phyloP scores from a whole-genome alignment of 2,113 vertebrate species.

The Rostratula benghalensis region DNA sequence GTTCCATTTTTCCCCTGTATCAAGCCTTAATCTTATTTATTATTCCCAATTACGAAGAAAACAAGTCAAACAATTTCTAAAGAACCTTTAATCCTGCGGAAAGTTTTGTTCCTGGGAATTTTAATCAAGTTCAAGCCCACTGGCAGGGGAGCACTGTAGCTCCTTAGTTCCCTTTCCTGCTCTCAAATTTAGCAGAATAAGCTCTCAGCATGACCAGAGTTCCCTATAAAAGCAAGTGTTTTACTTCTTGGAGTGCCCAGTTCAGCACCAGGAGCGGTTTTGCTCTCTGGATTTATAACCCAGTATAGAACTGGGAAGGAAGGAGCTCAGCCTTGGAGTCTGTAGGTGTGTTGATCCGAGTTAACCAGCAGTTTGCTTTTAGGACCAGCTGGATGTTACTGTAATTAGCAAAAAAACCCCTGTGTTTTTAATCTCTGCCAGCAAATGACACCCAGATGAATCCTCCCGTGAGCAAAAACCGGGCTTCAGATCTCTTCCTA shows the following conservation, averaged over 20 bases:
- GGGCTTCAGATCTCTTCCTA: conserved; percentile 4
- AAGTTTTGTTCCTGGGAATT: neutral
- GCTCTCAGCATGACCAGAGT: neutral
- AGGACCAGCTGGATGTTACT: conserved; percentile 35
- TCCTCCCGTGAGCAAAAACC: conserved; percentile 10
- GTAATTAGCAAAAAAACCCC: neutral
- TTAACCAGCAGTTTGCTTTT: neutral
- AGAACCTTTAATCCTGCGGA: neutral
- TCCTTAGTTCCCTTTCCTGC: neutral
- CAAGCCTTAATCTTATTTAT: neutral
- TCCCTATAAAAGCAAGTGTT: neutral
- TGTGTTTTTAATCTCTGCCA: conserved; percentile 20
- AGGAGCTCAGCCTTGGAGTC: neutral
- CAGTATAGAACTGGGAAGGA: neutral
- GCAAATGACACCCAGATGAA: neutral
- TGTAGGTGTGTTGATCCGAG: neutral
- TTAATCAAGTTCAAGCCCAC: neutral
- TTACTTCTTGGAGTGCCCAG: neutral
- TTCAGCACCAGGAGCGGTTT: neutral
- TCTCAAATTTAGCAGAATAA: neutral
- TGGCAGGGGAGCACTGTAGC: neutral
- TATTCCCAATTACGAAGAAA: neutral
- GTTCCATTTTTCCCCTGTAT: neutral
- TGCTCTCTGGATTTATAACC: neutral
- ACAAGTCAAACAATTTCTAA: neutral